Evolutionary conservation across 2,797 vertebrate genomes (phyloP), one percentile per base, ranked within the genome.

Genomic region (Manis crassicaudata): DNA sequence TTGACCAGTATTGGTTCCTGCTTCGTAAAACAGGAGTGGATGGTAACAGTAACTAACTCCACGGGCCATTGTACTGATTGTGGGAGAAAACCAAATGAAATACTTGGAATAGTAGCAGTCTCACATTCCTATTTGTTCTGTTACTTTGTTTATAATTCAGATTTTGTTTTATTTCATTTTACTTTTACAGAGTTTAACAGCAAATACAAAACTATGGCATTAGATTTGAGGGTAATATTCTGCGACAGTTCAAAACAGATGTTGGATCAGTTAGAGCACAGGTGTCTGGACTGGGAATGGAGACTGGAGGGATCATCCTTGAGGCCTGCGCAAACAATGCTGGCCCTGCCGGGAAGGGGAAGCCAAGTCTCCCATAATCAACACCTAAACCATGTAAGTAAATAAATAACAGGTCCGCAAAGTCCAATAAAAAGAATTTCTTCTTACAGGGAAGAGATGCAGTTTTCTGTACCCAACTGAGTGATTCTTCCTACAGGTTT

Each of bases 381-480:
- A 60, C 40, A 82, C 2, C 14, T 52, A 70, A 32, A 70, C 21
- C 77, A 32, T 50, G 4, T 25, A 35, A 63, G 11, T 17, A 94
- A 73, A 68, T 83, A 67, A 93, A 95, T 40, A 95, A 92, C 77
- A 32, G 54, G 5, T 25, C 46, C 16, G 12, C 9, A 76, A 89
- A 88, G 43, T 83, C 67, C n/a, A 65, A 62, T 87, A 95, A 83
- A 94, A 96, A 46, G 27, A 21, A 76, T 68, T 77, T 82, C 73
- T 75, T 88, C 77, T 75, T 60, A 90, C 17, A n/a, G 40, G 72
- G 84, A 87, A 96, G 21, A 58, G 29, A 85, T 73, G 76, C 46
- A 88, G 70, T 85, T 95, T 83, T 73, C 58, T 94, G 60, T 50
- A 68, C 27, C 68, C 25, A 20, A 84, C 16, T 92, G 88, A 97